phyloP scores from a whole-genome alignment of 2,888 invertebrate species.

The Dicyrtoma fusca region DNA sequence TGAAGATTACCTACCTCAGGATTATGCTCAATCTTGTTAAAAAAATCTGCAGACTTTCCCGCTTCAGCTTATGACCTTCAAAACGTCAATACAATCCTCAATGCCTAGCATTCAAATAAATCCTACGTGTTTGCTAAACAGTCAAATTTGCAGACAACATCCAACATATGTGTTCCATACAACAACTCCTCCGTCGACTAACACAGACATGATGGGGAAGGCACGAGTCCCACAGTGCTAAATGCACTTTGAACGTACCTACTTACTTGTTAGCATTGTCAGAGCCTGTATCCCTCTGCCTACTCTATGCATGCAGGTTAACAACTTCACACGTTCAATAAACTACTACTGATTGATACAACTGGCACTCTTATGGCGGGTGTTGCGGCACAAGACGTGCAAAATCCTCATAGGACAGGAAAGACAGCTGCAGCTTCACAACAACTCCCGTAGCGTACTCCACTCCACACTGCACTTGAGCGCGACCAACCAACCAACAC shows the following conservation, averaged over 20 bases:
- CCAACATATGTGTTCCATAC: not conserved
- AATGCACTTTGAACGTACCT: not conserved
- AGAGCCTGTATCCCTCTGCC: too few species aligned
- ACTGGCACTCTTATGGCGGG: constrained; percentile 23
- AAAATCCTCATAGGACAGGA: constrained; percentile 28
- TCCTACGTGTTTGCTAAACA: not conserved
- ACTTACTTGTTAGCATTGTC: not conserved
- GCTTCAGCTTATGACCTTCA: not conserved
- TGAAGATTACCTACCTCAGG: constrained; percentile 15
- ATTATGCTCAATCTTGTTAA: not conserved
- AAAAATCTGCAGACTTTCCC: constrained; percentile 6
- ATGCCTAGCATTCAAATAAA: not conserved
- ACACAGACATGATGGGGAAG: too few species aligned
- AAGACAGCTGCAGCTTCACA: constrained; percentile 36
- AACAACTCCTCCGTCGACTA: too few species aligned
- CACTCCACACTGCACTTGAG: constrained; percentile 6
- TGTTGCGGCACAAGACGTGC: constrained; percentile 32
- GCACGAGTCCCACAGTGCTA: not conserved
- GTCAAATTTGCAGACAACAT: not conserved
- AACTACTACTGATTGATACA: constrained; percentile 41
- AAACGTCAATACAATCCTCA: not conserved
- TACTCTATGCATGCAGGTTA: constrained; percentile 11
- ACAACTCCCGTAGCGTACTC: constrained; percentile 10
- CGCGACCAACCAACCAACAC: constrained; percentile 3
- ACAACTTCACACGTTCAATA: constrained; percentile 41